Base-by-base conservation (phyloP, 2,113 vertebrate genomes). In the Periophthalmus modestus region DNA sequence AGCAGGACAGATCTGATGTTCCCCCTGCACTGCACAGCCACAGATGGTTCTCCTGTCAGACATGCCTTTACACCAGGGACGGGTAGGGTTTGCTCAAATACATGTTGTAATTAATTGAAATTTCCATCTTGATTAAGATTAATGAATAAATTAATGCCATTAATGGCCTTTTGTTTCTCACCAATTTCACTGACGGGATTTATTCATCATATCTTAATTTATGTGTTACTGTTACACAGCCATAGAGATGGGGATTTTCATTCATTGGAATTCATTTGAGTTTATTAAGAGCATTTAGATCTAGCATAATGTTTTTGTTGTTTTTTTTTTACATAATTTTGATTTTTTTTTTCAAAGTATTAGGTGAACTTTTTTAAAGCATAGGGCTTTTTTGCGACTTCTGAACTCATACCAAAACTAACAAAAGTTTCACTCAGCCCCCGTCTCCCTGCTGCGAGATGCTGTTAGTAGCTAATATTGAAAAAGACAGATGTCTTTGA, bases 401-500 rank as follows among this genome's bases (percentile, higher is more conserved):
- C 13, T 24, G 5, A 46, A 46, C 57, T 69, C 43, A 54, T 14
- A 62, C 1, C 18, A 16, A 19, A 39, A 39, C 34, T 39, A 66
- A 66, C 75, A 11, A 77, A 73, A 69, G 58, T 72, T 78, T 73
- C 10, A 24, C 78, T 68, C 63, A 66, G 66, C 69, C 52, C 69
- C 50, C 43, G 23, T 72, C 73, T 75, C 81, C 62, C 66, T 74
- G 74, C 78, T 68, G 66, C 52, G 15, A 78, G 67, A 77, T 46
- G 36, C 2, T 43, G 78, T 83, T 82, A 77, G 74, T 71, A 46
- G 71, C 23, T 16, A 55, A 72, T 72, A 80, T 86, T 85, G 67
- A 33, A 84, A 80, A 82, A 72, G 73, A 85, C 83, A 69, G 7
- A 0, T 50, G 55, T 71, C 74, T 88, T 91, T 85, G 75, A 85